Conservation (phyloP, 2,113 vertebrate species). For the Scomber colias region DNA sequence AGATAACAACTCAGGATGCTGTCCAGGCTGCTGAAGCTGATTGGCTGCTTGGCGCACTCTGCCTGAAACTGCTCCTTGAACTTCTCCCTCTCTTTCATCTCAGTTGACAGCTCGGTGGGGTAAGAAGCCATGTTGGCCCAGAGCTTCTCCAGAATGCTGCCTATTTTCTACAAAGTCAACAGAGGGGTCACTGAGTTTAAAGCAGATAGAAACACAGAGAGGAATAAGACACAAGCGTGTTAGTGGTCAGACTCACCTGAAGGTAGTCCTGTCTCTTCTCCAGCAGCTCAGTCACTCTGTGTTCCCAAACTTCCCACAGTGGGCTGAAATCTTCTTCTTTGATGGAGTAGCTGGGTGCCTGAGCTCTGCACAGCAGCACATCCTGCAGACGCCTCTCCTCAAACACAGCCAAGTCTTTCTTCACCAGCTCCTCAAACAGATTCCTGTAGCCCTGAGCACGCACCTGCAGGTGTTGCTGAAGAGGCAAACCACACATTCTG, state of each 20-base stretch:
- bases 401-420: conserved; percentile 68
- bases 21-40: conserved; percentile 12
- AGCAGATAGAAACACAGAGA: background rate
- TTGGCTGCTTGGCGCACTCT: background rate
- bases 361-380: conserved; percentile 59
- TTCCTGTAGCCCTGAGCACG: conserved; percentile 28
- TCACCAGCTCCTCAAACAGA: conserved; percentile 63
- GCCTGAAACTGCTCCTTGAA: conserved; percentile 41
- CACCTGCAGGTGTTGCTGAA: conserved; percentile 43
- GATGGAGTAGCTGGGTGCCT: conserved; percentile 12
- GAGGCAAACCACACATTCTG: background rate
- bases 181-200: background rate
- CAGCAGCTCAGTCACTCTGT: conserved; percentile 64
- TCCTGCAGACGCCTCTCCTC: conserved; percentile 78
- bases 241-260: conserved; percentile 61
- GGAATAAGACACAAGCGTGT: background rate
- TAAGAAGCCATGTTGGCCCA: conserved; percentile 16
- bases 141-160: conserved; percentile 51
- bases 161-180: conserved; percentile 71
- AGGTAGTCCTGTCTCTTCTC: conserved; percentile 68
- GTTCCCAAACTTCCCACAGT: conserved; percentile 70
- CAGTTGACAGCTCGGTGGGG: conserved; percentile 25
- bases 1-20: conserved; percentile 50
- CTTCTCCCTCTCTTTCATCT: conserved; percentile 21
- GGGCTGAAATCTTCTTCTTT: conserved; percentile 50